phyloP scores from a whole-genome alignment of 2,113 vertebrate species.

The Pseudopipra pipra region DNA sequence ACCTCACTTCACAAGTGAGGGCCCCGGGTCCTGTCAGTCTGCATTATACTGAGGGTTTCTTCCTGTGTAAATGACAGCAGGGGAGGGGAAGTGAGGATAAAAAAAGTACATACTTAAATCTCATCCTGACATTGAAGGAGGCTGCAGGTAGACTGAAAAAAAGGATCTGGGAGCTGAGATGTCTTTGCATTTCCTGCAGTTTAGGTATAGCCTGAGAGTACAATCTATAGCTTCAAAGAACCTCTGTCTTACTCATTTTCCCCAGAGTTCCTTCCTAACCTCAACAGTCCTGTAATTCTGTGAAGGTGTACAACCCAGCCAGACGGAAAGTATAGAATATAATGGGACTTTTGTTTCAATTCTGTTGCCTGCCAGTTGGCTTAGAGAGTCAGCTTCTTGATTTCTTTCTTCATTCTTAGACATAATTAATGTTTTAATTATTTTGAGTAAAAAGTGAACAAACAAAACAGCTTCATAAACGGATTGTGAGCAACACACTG shows the following conservation, averaged over 20 bases:
- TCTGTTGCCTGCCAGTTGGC: background rate
- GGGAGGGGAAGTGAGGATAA: accelerated
- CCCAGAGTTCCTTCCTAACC: background rate
- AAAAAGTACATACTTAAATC: background rate
- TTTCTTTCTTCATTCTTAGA: background rate
- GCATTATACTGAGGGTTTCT: background rate
- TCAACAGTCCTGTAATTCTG: background rate
- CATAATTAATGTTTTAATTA: background rate
- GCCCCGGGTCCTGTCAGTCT: background rate
- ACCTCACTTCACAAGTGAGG: background rate
- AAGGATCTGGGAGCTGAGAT: background rate
- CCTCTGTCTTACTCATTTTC: background rate
- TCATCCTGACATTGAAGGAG: background rate
- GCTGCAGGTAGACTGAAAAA: background rate
- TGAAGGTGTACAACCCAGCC: background rate
- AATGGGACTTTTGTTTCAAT: background rate
- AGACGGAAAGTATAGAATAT: background rate
- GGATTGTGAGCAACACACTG: background rate
- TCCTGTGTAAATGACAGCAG: background rate
- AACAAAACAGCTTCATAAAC: background rate
- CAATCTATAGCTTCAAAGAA: background rate
- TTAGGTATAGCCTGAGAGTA: background rate
- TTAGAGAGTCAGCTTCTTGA: background rate
- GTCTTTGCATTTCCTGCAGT: background rate
- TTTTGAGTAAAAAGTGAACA: background rate